Percentiles rank a stretch among this genome's conserved stretches.
Conservation (phyloP, 1,140 invertebrate genomes). For the Geopemphigus sp. region DNA sequence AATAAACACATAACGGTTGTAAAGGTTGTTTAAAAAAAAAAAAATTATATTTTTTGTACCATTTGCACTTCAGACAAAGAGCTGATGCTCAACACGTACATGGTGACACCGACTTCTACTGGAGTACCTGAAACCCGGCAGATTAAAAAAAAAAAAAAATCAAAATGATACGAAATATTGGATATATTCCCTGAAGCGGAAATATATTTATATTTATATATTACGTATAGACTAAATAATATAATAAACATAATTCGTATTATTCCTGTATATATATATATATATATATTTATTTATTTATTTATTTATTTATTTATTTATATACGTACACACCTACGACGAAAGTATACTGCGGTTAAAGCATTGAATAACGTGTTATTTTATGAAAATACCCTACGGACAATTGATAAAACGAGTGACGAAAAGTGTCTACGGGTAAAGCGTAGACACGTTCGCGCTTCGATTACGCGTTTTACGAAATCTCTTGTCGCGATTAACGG, state of each 20-base stretch:
- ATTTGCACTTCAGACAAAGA: conserved; percentile 98
- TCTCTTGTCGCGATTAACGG: too few species aligned
- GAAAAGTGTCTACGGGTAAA: too few species aligned
- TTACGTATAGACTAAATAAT: background rate
- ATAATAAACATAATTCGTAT: background rate
- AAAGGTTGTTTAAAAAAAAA: conserved; percentile 10
- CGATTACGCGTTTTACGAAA: too few species aligned
- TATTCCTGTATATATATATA: too few species aligned
- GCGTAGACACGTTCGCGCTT: too few species aligned
- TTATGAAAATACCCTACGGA: too few species aligned
- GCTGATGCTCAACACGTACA: conserved; percentile 98
- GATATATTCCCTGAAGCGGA: background rate
- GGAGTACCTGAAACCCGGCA: conserved; percentile 77
- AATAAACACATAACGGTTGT: background rate
- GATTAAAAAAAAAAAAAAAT: conserved; percentile 49
- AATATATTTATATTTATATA: background rate
- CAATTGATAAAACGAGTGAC: too few species aligned
- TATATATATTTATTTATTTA: too few species aligned
- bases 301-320: too few species aligned
- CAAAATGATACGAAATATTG: conserved; percentile 37
- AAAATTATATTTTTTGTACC: conserved; percentile 64
- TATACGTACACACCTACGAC: too few species aligned
- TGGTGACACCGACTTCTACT: conserved; percentile 94
- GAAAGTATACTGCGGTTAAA: too few species aligned
- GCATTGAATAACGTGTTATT: too few species aligned